Evolutionary conservation across 2,797 vertebrate genomes (phyloP).

Genomic region (Hoplostethus mediterraneus): DNA sequence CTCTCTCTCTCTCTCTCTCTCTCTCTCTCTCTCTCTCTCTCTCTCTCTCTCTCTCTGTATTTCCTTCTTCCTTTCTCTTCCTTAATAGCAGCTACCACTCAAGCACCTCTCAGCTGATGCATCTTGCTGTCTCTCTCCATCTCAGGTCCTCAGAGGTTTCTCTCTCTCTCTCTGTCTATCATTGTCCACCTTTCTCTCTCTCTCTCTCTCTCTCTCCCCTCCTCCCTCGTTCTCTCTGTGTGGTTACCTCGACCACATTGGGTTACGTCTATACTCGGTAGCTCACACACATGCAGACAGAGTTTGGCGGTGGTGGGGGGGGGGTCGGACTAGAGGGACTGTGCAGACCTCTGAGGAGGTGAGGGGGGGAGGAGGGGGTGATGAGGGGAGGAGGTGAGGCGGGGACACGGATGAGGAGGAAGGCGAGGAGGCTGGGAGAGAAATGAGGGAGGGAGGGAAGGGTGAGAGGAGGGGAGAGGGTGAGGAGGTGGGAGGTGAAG

Average conservation of each 20-base stretch:
- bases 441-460: not conserved
- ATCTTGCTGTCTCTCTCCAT: slow-evolving; percentile 13
- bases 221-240: no score
- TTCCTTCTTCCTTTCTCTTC: not conserved
- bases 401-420: no score
- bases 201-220: not conserved
- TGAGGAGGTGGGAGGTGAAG: slow-evolving; percentile 23
- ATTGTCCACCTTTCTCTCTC: not conserved
- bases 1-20: not conserved
- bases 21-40: slow-evolving; percentile 2
- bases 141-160: not conserved
- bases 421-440: no score
- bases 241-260: no score
- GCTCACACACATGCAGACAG: no score
- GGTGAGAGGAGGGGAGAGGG: not conserved
- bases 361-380: no score
- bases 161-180: slow-evolving; percentile 24
- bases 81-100: slow-evolving; percentile 6
- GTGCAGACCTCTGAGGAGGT: no score
- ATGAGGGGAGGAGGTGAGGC: no score
- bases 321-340: no score
- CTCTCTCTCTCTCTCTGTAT: not conserved
- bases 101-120: not conserved
- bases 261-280: no score
- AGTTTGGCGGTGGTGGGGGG: no score